Evolutionary conservation across 2,888 invertebrate species (phyloP).

Genomic region (Orthonevra nobilis): DNA sequence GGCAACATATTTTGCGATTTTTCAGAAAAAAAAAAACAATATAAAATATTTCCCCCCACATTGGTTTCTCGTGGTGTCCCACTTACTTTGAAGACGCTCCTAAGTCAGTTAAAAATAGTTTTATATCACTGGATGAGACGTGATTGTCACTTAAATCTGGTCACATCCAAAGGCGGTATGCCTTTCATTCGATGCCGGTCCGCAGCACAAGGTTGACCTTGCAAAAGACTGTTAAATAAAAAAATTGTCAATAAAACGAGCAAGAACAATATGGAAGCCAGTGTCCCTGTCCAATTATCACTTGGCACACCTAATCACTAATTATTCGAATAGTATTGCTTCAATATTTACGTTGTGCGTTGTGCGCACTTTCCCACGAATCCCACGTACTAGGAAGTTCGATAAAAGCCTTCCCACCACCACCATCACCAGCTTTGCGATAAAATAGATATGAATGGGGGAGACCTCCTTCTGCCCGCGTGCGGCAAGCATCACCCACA

Average conservation of each 20-base stretch:
- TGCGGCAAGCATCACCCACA: conserved; percentile 26
- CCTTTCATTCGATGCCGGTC: too few relatives aligned
- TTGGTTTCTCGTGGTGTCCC: conserved; percentile 10
- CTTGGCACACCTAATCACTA: conserved; percentile 30
- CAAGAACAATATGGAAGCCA: conserved; percentile 1
- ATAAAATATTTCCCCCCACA: not conserved
- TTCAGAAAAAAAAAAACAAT: conserved; percentile 13
- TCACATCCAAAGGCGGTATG: not conserved
- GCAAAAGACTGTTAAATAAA: not conserved
- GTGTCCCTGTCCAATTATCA: conserved; percentile 19
- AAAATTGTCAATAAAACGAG: not conserved
- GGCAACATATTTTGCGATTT: conserved; percentile 34
- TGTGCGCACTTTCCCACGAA: conserved; percentile 30
- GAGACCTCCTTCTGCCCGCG: too few relatives aligned
- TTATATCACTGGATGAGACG: too few relatives aligned
- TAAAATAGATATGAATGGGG: conserved; percentile 9
- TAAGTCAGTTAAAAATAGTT: too few relatives aligned
- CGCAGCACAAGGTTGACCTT: too few relatives aligned
- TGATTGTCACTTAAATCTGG: too few relatives aligned
- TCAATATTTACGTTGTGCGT: not conserved
- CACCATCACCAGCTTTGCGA: conserved; percentile 4
- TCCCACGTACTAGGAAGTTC: conserved; percentile 19
- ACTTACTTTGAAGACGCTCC: too few relatives aligned
- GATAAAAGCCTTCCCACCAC: conserved; percentile 13
- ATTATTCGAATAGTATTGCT: conserved; percentile 10